phyloP scores from a whole-genome alignment of 2,797 vertebrate genomes.

The Oreortyx pictus region DNA sequence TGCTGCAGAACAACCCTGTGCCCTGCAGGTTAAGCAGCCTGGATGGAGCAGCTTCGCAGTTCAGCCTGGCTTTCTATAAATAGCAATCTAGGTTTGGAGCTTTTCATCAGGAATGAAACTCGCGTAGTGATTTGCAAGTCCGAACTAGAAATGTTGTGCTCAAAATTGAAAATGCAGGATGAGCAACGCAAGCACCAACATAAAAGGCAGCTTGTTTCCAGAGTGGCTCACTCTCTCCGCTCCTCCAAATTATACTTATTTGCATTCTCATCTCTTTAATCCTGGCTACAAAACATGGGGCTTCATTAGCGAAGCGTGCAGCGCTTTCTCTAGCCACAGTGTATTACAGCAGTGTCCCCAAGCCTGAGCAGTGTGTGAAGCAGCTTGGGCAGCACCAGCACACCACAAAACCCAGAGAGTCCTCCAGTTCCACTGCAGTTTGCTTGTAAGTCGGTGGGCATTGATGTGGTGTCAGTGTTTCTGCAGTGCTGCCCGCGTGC shows the following conservation, averaged over 20 bases:
- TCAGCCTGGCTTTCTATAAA: constrained; percentile 31
- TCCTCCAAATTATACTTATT: neutral
- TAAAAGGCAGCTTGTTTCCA: neutral
- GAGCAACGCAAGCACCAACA: neutral
- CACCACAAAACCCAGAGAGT: accelerated
- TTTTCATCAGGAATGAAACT: neutral
- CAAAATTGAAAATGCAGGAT: accelerated
- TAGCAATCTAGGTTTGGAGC: neutral
- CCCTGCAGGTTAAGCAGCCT: constrained; percentile 2
- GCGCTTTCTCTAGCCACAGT: accelerated
- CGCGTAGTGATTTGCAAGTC: constrained; percentile 9
- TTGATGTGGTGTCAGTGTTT: accelerated
- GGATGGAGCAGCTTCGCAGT: constrained; percentile 3
- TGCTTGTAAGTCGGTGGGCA: accelerated
- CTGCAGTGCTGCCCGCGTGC: accelerated
- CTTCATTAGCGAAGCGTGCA: accelerated
- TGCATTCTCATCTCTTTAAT: neutral
- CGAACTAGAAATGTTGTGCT: constrained; percentile 11
- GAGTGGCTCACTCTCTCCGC: neutral
- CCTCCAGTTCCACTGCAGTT: neutral
- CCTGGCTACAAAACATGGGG: neutral
- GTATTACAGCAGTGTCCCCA: neutral
- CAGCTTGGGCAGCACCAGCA: accelerated
- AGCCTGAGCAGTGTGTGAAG: accelerated
- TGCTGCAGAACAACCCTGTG: accelerated